Conservation (phyloP, 2,113 vertebrate genomes). For the Azemiops feae region DNA sequence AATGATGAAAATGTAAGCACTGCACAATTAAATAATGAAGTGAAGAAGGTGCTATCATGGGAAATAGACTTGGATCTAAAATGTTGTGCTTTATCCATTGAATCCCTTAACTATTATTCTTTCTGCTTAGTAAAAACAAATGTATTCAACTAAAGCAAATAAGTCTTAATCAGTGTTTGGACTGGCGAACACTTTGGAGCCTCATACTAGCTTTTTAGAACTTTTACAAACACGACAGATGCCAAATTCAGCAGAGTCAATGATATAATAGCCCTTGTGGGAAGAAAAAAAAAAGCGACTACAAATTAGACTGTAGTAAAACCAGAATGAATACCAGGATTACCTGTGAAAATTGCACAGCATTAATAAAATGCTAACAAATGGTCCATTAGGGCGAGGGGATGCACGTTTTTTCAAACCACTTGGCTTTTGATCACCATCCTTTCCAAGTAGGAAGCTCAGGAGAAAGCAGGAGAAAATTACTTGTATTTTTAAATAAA, state of each 20-base stretch:
- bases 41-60: neutral
- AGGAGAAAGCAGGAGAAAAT: neutral
- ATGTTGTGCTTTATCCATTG: neutral
- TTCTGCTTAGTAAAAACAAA: neutral
- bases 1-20: slow-evolving; percentile 82
- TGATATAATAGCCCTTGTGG: neutral
- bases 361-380: neutral
- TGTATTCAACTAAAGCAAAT: neutral
- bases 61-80: neutral
- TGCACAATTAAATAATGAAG: neutral
- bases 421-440: neutral
- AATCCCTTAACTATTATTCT: neutral
- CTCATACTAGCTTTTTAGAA: neutral
- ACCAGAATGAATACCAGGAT: neutral
- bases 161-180: neutral
- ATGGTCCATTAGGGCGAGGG: neutral
- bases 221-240: neutral
- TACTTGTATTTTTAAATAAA: neutral
- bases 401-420: neutral
- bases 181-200: neutral
- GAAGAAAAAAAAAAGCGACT: neutral
- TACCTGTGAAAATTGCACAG: neutral
- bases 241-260: neutral
- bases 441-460: neutral
- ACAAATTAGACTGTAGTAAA: neutral